Percentiles rank a stretch among this genome's conserved stretches.
phyloP scores from a whole-genome alignment of 2,797 vertebrate genomes.

The Anomalospiza imberbis region DNA sequence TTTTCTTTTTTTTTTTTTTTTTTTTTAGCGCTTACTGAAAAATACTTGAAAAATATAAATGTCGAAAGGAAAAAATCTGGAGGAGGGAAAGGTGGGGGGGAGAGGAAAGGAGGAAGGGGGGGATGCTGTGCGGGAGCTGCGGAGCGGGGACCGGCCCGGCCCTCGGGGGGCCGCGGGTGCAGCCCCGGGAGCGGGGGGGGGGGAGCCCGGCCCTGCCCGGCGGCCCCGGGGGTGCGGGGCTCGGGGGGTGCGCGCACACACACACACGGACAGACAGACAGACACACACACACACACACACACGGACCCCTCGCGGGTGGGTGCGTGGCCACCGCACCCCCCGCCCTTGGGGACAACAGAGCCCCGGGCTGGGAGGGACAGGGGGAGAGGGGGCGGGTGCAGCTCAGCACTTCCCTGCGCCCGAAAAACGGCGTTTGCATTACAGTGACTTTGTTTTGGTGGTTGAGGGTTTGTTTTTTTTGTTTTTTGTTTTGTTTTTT shows the following conservation, averaged over 20 bases:
- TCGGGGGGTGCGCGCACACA: not conserved
- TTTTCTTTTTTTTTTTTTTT: not conserved
- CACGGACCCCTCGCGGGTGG: not conserved
- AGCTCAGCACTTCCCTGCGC: not conserved
- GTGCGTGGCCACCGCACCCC: not conserved
- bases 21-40: constrained; percentile 39
- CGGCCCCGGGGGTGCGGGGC: no score
- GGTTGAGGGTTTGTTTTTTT: not conserved
- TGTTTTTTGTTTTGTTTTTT: no score
- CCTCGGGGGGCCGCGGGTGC: not conserved
- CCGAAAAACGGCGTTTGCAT: not conserved
- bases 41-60: constrained; percentile 53
- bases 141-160: not conserved
- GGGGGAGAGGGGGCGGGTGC: not conserved
- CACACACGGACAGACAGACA: not conserved
- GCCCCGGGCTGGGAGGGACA: not conserved
- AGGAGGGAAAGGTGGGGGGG: not conserved
- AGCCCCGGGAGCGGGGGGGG: not conserved
- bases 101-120: not conserved
- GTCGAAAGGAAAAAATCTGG: constrained; percentile 30
- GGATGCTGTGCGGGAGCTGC: not conserved
- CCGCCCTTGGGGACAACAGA: not conserved
- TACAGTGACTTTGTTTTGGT: not conserved
- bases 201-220: not conserved
- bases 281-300: no score